Evolutionary conservation across 2,888 invertebrate genomes (phyloP).

Genomic region (Sepioteuthis lessoniana): DNA sequence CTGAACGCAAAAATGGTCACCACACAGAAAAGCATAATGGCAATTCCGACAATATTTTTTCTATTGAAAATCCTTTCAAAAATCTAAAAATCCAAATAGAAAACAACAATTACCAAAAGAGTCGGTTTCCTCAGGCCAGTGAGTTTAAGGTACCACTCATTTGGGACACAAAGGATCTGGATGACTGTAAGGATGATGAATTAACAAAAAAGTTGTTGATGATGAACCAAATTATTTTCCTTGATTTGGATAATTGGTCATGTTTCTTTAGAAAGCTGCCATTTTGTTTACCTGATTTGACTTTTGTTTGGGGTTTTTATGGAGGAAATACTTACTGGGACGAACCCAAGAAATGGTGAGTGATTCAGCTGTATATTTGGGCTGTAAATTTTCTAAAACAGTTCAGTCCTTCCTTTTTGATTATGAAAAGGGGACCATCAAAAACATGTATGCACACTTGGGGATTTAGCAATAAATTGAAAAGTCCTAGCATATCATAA

Average conservation of each 20-base stretch:
- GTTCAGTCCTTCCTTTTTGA: background rate
- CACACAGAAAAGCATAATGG: background rate
- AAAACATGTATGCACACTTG: background rate
- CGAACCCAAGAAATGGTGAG: slow-evolving; percentile 55
- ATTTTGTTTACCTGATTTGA: slow-evolving; percentile 56
- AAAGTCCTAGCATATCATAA: background rate
- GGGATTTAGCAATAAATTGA: background rate
- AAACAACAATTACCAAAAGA: background rate
- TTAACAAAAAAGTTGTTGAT: slow-evolving; percentile 53
- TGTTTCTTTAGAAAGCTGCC: slow-evolving; percentile 60
- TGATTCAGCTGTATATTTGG: background rate
- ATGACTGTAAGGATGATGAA: background rate
- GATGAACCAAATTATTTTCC: slow-evolving; percentile 62
- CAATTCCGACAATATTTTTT: background rate
- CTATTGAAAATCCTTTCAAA: slow-evolving; percentile 12
- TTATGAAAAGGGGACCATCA: background rate
- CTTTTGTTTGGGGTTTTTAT: slow-evolving; percentile 63
- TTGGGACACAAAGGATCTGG: background rate
- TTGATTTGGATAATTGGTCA: slow-evolving; percentile 64
- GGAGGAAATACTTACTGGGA: slow-evolving; percentile 59
- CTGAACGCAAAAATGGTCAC: background rate
- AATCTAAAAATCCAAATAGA: background rate
- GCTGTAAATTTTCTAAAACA: background rate
- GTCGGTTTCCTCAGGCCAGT: background rate
- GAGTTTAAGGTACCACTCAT: slow-evolving; percentile 36